phyloP scores from a whole-genome alignment of 1,140 invertebrate genomes.

The Trachymyrmex cornetzi region DNA sequence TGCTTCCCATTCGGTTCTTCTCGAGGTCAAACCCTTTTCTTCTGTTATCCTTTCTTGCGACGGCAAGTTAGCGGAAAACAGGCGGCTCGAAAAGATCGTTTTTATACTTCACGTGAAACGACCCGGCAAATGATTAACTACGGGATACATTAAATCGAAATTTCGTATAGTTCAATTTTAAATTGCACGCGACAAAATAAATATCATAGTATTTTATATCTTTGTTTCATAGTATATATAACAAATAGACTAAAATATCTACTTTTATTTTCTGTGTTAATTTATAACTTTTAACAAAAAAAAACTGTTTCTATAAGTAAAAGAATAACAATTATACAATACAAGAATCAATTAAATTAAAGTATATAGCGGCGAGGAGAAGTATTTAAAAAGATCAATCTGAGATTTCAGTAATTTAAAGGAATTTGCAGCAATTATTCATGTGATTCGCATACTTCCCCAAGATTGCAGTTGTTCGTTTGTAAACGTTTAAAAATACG shows the following conservation, averaged over 20 bases:
- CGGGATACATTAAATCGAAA: conserved; percentile 3
- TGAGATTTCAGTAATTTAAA: conserved; percentile 3
- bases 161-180: conserved; percentile 3
- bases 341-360: conserved; percentile 2
- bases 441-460: conserved; percentile 48
- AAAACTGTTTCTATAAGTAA: not conserved
- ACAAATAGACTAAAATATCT: not conserved
- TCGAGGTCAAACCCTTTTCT: conserved; percentile 55
- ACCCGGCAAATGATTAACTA: not conserved
- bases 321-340: not conserved
- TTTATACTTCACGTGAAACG: conserved; percentile 24
- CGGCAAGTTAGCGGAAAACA: conserved; percentile 23
- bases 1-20: conserved; percentile 41
- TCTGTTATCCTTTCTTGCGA: conserved; percentile 6
- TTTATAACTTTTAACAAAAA: not conserved
- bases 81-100: not conserved
- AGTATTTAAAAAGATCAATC: not conserved
- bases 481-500: conserved; percentile 22
- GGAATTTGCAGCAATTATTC: not conserved
- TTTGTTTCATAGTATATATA: not conserved
- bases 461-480: conserved; percentile 35
- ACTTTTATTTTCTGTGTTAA: not conserved
- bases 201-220: not conserved
- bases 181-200: not conserved
- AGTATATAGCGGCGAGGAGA: too few species aligned